Evolutionary conservation across 2,113 vertebrate genomes (phyloP), one percentile per base, ranked within the genome.

Genomic region (Ictalurus furcatus): DNA sequence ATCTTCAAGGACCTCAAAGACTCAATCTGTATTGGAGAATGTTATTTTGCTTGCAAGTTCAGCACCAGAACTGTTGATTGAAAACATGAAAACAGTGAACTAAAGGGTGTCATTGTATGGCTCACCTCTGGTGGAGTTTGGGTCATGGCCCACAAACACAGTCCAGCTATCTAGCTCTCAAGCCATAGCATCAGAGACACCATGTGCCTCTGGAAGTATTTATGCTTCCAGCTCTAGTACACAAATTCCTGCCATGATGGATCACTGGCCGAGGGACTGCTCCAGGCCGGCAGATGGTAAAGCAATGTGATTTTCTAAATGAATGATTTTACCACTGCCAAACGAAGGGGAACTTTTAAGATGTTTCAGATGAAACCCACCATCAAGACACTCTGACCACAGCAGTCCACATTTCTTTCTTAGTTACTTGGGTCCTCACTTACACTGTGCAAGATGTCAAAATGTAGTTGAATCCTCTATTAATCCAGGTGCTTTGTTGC

Each of bases 281-380:
- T 93, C 94, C 95, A 95, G 91, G 83, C 58, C 79, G 88, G 87
- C 95, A 96, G 95, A 95, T 87, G 93, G 94, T 54, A 56, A 65
- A 91, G 91, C 93, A 82, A 92, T 92, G 94, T 80, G 93, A 83
- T 58, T 85, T 91, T 78, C 88, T 88, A 83, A 85, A 84, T 88
- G 12, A 37, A 23, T 67, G 14, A 83, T 63, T 52, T 91, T n/a
- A 85, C 12, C 73, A 48, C 23, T n/a, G 67, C 58, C 52, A 71
- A 84, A 88, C n/a, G 40, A 82, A 65, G 28, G 76, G 61, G 58
- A 58, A 40, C 17, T 48, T 83, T 74, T 76, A 88, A 88, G 25
- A 90, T 88, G 89, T 93, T 93, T 91, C 93, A 90, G 89, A 90
- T 90, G 28, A 80, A 85, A 93, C 87, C 54, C 9, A 67, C 37